Percentiles rank a stretch among this genome's conserved stretches.
Conservation (phyloP, 2,113 vertebrate genomes). For the Rutilus rutilus region DNA sequence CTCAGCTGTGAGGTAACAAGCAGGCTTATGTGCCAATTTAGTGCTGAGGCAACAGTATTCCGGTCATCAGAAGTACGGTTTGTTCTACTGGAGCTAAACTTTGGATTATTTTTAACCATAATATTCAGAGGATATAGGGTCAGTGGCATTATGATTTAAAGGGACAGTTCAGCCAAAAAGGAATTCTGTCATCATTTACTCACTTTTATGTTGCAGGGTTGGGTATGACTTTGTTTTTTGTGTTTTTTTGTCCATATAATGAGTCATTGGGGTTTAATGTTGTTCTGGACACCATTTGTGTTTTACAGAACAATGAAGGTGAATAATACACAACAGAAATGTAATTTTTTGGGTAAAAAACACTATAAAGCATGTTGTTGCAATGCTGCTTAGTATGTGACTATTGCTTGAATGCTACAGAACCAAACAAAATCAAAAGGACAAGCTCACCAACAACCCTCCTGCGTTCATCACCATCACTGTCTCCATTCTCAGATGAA, state of each 20-base stretch:
- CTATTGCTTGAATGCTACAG: not conserved
- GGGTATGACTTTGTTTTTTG: not conserved
- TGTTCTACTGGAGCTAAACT: not conserved
- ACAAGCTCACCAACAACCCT: conserved; percentile 21
- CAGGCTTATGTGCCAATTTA: conserved; percentile 10
- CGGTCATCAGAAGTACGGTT: not conserved
- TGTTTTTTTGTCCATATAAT: not conserved
- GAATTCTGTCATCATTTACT: not conserved
- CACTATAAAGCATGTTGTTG: not conserved
- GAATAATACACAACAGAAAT: not conserved
- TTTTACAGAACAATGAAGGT: not conserved
- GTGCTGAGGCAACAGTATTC: conserved; percentile 3
- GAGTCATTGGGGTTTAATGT: not conserved
- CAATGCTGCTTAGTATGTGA: not conserved
- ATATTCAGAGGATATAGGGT: not conserved
- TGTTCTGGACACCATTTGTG: not conserved
- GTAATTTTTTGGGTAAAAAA: not conserved
- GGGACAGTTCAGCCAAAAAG: not conserved
- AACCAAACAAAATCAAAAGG: not conserved
- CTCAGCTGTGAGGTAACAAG: conserved; percentile 31
- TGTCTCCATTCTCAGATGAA: conserved; percentile 49
- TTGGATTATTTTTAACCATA: not conserved
- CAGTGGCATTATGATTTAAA: not conserved
- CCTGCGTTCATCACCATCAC: conserved; percentile 1
- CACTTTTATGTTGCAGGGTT: not conserved